These are phyloP conservation scores for Smithornis capensis DNA, from an alignment of 2,113 vertebrate species.

Conservation along the genomic window DNA sequence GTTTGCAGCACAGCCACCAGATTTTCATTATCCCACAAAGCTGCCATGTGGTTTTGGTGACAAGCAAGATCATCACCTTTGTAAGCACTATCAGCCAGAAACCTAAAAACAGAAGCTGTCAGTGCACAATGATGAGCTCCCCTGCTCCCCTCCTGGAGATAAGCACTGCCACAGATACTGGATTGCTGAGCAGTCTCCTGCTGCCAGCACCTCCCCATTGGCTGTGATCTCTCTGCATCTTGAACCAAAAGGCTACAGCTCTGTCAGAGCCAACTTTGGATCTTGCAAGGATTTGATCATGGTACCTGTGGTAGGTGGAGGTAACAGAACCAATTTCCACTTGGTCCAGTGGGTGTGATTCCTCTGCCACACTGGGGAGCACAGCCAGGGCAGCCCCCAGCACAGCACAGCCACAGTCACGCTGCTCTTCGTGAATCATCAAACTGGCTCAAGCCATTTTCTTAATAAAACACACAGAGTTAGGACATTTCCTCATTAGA, in stretches of 20 bases:
- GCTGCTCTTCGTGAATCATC: neutral
- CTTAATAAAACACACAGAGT: neutral
- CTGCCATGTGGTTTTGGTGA: neutral
- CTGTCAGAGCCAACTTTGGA: neutral
- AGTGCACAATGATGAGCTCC: neutral
- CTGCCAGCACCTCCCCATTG: neutral
- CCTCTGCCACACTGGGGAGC: rapidly evolving
- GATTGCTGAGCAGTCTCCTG: neutral
- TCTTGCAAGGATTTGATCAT: rapidly evolving
- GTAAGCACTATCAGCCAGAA: neutral
- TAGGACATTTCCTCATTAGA: neutral
- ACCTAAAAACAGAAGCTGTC: neutral
- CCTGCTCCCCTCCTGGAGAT: neutral
- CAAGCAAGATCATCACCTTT: neutral
- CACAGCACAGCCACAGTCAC: rapidly evolving
- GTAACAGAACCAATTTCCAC: neutral
- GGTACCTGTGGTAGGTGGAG: neutral
- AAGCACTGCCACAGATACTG: neutral
- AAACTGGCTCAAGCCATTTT: neutral
- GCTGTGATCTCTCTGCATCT: neutral
- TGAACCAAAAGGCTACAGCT: neutral
- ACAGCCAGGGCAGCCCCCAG: neutral
- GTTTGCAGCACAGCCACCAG: neutral
- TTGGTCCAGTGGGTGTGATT: rapidly evolving
- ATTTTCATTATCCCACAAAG: neutral